phyloP scores from a whole-genome alignment of 2,888 invertebrate species.

The Gastracanthus pulcherrimus region DNA sequence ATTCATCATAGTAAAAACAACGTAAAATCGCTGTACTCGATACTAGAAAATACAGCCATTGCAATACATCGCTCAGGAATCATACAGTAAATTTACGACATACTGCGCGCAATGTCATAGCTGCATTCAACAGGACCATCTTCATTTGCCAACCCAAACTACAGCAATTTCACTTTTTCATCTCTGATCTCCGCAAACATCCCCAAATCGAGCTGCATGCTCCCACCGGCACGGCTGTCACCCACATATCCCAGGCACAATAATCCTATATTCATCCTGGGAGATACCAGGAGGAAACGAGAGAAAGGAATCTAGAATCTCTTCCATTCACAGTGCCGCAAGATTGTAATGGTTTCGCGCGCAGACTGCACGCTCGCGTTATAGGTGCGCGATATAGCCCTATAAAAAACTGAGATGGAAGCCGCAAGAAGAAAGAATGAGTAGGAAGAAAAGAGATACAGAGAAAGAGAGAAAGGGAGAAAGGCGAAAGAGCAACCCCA shows the following conservation, averaged over 20 bases:
- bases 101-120: background rate
- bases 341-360: too few species aligned
- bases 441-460: background rate
- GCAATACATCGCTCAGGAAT: background rate
- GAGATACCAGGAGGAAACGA: too few species aligned
- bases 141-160: background rate
- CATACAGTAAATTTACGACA: background rate
- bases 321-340: too few species aligned
- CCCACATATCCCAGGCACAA: background rate
- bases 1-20: too few species aligned
- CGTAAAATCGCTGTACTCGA: too few species aligned
- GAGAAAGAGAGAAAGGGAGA: background rate
- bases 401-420: background rate
- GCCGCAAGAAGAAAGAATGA: background rate
- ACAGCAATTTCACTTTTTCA: background rate
- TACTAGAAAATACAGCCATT: background rate
- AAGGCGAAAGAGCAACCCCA: background rate
- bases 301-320: too few species aligned
- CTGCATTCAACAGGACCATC: background rate
- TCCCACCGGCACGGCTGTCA: too few species aligned
- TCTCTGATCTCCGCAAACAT: too few species aligned
- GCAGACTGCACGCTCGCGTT: too few species aligned
- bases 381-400: background rate
- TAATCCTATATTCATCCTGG: too few species aligned
- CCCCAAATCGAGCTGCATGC: too few species aligned